phyloP scores from a whole-genome alignment of 1,140 invertebrate genomes.

The Anoplolepis gracilipes region DNA sequence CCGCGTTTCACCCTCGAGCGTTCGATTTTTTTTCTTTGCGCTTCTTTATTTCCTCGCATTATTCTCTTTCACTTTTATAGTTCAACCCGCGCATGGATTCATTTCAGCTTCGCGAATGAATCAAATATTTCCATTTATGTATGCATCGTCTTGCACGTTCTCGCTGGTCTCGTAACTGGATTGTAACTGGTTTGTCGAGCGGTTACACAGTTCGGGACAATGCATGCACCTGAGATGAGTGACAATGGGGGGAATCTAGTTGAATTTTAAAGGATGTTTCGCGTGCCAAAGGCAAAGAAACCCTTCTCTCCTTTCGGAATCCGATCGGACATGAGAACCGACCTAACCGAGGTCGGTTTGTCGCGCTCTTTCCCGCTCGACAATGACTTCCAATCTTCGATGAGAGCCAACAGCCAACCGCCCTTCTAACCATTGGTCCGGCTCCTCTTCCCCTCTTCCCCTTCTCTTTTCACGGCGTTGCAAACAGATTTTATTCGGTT shows the following conservation, averaged over 20 bases:
- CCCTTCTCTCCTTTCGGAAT: constrained; percentile 16
- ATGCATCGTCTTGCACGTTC: background rate
- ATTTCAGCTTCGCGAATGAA: background rate
- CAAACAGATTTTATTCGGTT: constrained; percentile 25
- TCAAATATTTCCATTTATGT: constrained; percentile 1
- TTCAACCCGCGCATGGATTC: background rate
- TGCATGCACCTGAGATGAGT: background rate
- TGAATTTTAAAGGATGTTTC: constrained; percentile 63
- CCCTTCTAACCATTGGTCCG: background rate
- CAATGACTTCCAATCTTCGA: constrained; percentile 66
- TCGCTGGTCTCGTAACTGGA: background rate
- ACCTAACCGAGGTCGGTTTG: constrained; percentile 57
- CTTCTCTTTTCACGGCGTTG: constrained; percentile 9
- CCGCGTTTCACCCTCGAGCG: background rate
- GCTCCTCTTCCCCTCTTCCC: background rate
- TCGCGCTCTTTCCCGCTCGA: constrained; percentile 43
- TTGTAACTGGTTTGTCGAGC: constrained; percentile 30
- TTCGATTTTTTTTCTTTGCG: constrained; percentile 40
- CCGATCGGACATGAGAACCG: constrained; percentile 48
- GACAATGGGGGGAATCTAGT: constrained; percentile 36
- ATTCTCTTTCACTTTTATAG: background rate
- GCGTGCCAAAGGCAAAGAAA: constrained; percentile 10
- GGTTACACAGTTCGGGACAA: background rate
- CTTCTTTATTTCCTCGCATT: background rate
- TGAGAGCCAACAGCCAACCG: background rate